Evolutionary conservation across 2,113 vertebrate genomes (phyloP), one percentile per base, ranked within the genome.

Genomic region (Brachyhypopomus occidentalis): DNA sequence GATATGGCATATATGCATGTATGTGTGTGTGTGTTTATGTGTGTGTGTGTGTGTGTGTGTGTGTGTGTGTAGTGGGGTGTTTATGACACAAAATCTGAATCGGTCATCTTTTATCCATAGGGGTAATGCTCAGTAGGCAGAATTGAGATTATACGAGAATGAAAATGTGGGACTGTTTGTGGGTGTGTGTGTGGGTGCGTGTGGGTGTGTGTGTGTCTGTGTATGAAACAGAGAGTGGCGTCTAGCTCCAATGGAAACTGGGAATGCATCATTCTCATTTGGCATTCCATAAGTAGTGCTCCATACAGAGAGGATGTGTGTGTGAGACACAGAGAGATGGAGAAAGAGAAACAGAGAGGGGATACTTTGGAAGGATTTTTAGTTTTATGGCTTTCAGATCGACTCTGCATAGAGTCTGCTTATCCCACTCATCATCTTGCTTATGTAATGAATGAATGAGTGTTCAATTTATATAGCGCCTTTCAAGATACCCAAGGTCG

Each of bases 261-360:
- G 27, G 52, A 59, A 74, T n/a, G 30, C 25, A 58, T 36, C 3
- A 25, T 22, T 30, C 20, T 36, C 27, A 22, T 48, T 55, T 36
- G 45, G 27, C 71, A 73, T 73, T 73, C 71, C 71, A 55, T 23
- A 55, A 30, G n/a, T 3, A 59, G 30, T 30, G 30, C 30, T 30
- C 30, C 30, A 30, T 3, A 30, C 30, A 59, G 30, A 36, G 9
- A 58, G 25, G 20, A 45, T 59, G 56, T 59, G 56, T 59, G 56
- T 59, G 56, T 2, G 30, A 30, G 30, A 30, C 30, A 30, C 30
- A 30, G 30, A 30, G 30, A 30, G 30, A 30, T 30, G 30, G 30
- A 30, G 30, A 30, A 3, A 30, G 3, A 30, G 30, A 30, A 30
- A 30, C 30, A 30, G 30, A 30, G 30, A 30, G 30, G 30, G 30